phyloP scores from a whole-genome alignment of 2,888 invertebrate species.

The Strigamia maritima region DNA sequence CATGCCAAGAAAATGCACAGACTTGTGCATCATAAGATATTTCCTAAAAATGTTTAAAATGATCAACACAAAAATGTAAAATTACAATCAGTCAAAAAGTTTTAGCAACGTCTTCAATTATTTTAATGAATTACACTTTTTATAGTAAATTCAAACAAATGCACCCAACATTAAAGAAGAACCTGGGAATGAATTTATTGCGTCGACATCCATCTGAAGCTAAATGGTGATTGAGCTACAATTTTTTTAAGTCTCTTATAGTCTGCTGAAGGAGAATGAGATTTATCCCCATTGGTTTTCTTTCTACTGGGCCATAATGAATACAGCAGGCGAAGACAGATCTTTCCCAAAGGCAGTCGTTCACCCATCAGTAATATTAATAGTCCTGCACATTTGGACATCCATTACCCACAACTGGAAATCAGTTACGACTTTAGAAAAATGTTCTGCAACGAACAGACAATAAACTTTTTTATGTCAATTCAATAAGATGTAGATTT shows the following conservation, averaged over 20 bases:
- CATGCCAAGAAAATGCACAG: neutral
- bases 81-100: too few species aligned
- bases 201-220: neutral
- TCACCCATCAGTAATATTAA: constrained; percentile 28
- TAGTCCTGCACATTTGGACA: neutral
- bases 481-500: too few species aligned
- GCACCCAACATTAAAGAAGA: neutral
- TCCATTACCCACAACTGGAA: constrained; percentile 8
- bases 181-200: constrained; percentile 17
- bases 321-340: constrained; percentile 32
- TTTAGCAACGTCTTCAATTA: neutral
- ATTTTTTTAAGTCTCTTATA: constrained; percentile 30
- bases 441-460: too few species aligned
- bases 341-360: constrained; percentile 23
- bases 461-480: too few species aligned
- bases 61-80: too few species aligned
- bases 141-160: neutral
- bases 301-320: constrained; percentile 24
- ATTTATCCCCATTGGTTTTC: constrained; percentile 30
- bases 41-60: neutral
- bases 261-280: constrained; percentile 8
- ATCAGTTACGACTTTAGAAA: neutral
- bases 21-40: neutral
- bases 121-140: neutral
- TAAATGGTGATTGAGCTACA: constrained; percentile 32